phyloP scores from a whole-genome alignment of 1,140 invertebrate genomes.

The Penaeus chinensis region DNA sequence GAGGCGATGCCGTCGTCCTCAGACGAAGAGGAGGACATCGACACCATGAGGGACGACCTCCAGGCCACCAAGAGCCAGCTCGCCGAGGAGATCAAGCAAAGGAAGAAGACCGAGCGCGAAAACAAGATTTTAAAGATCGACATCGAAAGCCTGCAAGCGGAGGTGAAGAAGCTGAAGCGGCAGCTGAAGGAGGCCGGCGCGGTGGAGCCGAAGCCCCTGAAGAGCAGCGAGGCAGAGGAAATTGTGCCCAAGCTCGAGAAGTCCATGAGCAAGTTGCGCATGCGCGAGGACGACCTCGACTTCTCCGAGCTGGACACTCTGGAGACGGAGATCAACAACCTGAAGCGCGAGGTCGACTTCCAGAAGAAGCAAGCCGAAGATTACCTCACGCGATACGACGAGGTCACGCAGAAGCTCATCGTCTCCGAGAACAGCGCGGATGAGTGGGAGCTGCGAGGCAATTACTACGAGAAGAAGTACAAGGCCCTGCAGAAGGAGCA shows the following conservation, averaged over 20 bases:
- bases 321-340: constrained; percentile 67
- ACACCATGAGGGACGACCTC: constrained; percentile 88
- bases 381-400: constrained; percentile 82
- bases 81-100: constrained; percentile 85
- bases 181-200: constrained; percentile 66
- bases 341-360: constrained; percentile 81
- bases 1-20: constrained; percentile 73
- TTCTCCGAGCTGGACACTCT: constrained; percentile 66
- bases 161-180: constrained; percentile 67
- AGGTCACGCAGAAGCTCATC: constrained; percentile 80
- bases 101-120: constrained; percentile 85
- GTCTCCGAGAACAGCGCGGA: constrained; percentile 73
- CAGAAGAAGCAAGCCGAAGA: constrained; percentile 82
- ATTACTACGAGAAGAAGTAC: constrained; percentile 63
- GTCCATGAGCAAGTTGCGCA: constrained; percentile 81
- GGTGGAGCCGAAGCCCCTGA: constrained; percentile 63
- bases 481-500: constrained; percentile 62
- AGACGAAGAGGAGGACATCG: constrained; percentile 89
- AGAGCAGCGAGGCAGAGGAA: constrained; percentile 55
- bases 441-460: constrained; percentile 59
- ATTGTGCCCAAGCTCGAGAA: constrained; percentile 68
- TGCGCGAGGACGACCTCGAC: constrained; percentile 75
- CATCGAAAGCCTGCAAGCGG: constrained; percentile 70
- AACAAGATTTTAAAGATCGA: constrained; percentile 76
- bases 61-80: constrained; percentile 92